A percentile compares a stretch with the other conserved stretches of the same genome.
phyloP scores from a whole-genome alignment of 2,113 vertebrate species.

The Albula glossodonta region DNA sequence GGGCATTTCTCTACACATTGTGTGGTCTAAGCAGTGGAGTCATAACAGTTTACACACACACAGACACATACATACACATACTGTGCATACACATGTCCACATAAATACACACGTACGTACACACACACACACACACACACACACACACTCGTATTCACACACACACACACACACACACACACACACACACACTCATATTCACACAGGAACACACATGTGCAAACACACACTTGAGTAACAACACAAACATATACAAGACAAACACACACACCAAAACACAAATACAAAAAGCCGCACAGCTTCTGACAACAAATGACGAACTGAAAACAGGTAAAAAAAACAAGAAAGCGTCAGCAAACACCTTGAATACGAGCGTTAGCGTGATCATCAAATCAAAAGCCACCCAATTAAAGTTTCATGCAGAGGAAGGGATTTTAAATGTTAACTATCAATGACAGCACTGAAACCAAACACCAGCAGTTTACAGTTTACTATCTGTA shows the following conservation, averaged over 20 bases:
- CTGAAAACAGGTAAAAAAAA: conserved; percentile 13
- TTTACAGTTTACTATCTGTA: conserved; percentile 22
- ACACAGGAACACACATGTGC: conserved; percentile 1
- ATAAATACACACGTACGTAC: neutral
- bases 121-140: neutral
- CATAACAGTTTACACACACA: too few relatives aligned
- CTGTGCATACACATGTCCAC: too few relatives aligned
- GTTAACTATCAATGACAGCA: conserved; percentile 45
- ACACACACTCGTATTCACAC: conserved; percentile 34
- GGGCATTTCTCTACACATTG: too few relatives aligned
- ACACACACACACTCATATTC: conserved; percentile 25
- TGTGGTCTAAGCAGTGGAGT: too few relatives aligned
- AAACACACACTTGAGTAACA: conserved; percentile 17
- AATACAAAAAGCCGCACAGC: neutral
- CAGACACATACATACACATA: too few relatives aligned
- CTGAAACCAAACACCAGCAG: conserved; percentile 48
- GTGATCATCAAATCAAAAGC: conserved; percentile 49
- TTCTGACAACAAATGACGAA: neutral
- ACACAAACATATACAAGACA: conserved; percentile 15
- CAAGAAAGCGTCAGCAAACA: conserved; percentile 26
- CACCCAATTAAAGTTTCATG: conserved; percentile 45
- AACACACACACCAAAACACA: neutral
- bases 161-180: conserved; percentile 28
- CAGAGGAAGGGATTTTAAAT: conserved; percentile 41
- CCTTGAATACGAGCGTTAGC: conserved; percentile 25